Base-by-base conservation (phyloP, 1,140 invertebrate species). In the Chelonus insularis region DNA sequence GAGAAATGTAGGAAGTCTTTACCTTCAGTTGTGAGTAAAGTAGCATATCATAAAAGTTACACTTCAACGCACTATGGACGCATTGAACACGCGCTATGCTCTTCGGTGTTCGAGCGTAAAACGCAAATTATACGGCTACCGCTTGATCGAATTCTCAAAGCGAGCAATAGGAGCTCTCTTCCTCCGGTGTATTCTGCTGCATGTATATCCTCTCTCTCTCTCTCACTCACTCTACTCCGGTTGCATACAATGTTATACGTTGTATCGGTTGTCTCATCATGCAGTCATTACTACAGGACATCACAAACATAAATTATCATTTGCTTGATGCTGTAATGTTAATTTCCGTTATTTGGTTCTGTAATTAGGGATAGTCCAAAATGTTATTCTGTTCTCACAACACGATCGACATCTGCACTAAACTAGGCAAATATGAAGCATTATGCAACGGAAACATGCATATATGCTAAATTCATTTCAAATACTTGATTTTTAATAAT, bases 81-180 rank as follows among this genome's bases (percentile, higher is more conserved):
- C 25, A 18, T 2, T 23, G 14, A 12, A 6, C 18, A 5, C 12
- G 47, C 39, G 36, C 61, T 63, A 57, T 60, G 63, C 59, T 62
- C 56, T 62, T n/a, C 1, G 37, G 54, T 21, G 60, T 62, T 57
- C 18, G 41, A 51, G 60, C 54, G 54, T 62, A 62, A 57, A 62
- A 62, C 60, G 43, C 60, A 62, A 62, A 62, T 62, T 57, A 62
- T 54, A 56, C 45, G 54, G 37, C 60, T 56, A 57, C 20, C 45
- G 54, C 54, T 62, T 48, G 60, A 62, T 62, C 60, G 54, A 62
- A 62, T 62, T 57, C 60, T 51, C 60, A 50, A 50, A 62, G 52
- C 39, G 60, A 12, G 18, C 51, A 47, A 45, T 25, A 47, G 25
- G 8, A 16, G 39, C 60, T 32, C 45, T 20, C 55, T 57, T 45